Conservation (phyloP, 92 coral and sea anemone genomes). For the Umimayanthus kanabou region DNA sequence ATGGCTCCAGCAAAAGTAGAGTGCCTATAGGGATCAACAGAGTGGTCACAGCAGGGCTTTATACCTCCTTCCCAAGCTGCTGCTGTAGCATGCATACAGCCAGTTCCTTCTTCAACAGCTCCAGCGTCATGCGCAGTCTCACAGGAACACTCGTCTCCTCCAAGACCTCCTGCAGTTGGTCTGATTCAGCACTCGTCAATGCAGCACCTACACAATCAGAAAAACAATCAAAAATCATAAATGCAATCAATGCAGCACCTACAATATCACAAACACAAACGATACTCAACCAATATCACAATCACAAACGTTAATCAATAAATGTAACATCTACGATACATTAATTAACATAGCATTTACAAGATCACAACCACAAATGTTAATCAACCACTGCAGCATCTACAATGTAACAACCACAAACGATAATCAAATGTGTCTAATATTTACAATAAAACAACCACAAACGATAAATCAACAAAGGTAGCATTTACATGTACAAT, state of each 20-base stretch:
- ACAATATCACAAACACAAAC: background rate
- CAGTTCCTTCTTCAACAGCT: constrained; percentile 90
- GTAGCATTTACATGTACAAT: too few relatives aligned
- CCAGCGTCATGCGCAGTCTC: constrained; percentile 87
- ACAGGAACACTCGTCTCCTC: constrained; percentile 90
- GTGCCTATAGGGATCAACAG: too few relatives aligned
- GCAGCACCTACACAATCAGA: constrained; percentile 78
- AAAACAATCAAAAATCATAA: background rate
- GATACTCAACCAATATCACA: too few relatives aligned
- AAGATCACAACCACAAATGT: too few relatives aligned
- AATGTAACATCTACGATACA: too few relatives aligned
- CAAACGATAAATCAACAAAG: too few relatives aligned
- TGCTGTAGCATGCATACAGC: constrained; percentile 95
- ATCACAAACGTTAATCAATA: background rate
- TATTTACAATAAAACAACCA: too few relatives aligned
- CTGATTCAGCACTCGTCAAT: constrained; percentile 91
- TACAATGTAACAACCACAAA: too few relatives aligned
- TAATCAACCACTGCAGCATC: too few relatives aligned
- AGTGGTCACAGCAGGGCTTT: background rate
- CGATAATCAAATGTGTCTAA: too few relatives aligned
- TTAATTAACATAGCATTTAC: too few relatives aligned
- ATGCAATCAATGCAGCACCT: background rate
- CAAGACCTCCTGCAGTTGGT: constrained; percentile 86
- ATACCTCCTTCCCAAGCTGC: constrained; percentile 95
- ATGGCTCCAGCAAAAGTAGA: too few relatives aligned